phyloP scores from a whole-genome alignment of 1,140 invertebrate genomes.

The Heliconius hermathena region DNA sequence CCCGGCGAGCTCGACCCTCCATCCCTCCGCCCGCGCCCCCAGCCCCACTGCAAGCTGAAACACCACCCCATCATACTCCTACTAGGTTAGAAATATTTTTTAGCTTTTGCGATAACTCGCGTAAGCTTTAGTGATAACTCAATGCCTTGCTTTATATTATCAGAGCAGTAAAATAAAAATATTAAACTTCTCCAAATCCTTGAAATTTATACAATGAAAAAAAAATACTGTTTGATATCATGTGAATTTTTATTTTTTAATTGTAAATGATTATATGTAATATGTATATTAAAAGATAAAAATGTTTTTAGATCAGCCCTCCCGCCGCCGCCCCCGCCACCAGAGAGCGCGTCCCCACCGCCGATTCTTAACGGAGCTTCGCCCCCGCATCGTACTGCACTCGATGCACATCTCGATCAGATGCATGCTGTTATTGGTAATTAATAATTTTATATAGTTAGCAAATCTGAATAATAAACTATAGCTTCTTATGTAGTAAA shows the following conservation, averaged over 20 bases:
- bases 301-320: conserved; percentile 79
- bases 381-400: conserved; percentile 79
- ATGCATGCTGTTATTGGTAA: conserved; percentile 75
- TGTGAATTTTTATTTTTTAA: too few relatives aligned
- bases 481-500: too few relatives aligned
- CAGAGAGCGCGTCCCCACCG: conserved; percentile 69
- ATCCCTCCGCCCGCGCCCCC: conserved; percentile 94
- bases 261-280: not conserved
- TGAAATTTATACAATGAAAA: too few relatives aligned
- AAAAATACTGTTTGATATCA: too few relatives aligned
- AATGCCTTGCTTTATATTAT: too few relatives aligned
- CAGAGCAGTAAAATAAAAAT: too few relatives aligned
- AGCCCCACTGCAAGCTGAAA: conserved; percentile 84
- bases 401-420: conserved; percentile 70
- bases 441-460: not conserved
- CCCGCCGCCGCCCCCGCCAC: conserved; percentile 94
- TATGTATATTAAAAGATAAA: not conserved
- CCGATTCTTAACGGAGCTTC: conserved; percentile 79
- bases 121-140: not conserved
- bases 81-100: conserved; percentile 49
- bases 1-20: conserved; percentile 87
- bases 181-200: too few relatives aligned
- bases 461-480: too few relatives aligned
- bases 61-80: conserved; percentile 84
- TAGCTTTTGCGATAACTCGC: not conserved